phyloP scores from a whole-genome alignment of 2,113 vertebrate genomes.

The Oreochromis spilurus region DNA sequence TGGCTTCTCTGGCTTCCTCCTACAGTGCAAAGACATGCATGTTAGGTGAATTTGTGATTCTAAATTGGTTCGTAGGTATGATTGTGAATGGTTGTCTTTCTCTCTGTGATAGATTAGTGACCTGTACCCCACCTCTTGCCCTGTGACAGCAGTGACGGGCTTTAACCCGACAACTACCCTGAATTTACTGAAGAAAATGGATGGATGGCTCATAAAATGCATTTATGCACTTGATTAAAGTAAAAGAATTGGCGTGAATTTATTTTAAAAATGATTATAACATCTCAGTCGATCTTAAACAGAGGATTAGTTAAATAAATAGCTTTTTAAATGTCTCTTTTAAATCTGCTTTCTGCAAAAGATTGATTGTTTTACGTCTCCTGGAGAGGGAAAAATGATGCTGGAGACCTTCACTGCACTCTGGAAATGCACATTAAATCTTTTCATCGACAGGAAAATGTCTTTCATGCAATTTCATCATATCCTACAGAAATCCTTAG shows the following conservation, averaged over 20 bases:
- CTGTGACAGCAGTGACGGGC: neutral
- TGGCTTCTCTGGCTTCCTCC: neutral
- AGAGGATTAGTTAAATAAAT: neutral
- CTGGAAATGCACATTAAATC: neutral
- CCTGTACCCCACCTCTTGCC: neutral
- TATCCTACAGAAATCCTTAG: neutral
- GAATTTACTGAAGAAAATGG: neutral
- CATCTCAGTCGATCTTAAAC: neutral
- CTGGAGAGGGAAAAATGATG: neutral
- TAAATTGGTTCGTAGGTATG: neutral
- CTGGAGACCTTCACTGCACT: neutral
- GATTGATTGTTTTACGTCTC: neutral
- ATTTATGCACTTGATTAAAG: neutral
- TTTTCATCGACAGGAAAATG: conserved; percentile 20
- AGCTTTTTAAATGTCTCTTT: neutral
- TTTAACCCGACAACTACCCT: too few relatives aligned
- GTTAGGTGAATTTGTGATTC: neutral
- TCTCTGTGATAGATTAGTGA: neutral
- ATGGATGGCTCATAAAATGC: neutral
- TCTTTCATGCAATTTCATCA: conserved; percentile 55
- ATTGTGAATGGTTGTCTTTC: neutral
- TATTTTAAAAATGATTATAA: neutral
- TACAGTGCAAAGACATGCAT: neutral
- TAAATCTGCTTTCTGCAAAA: neutral
- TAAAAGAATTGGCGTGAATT: neutral